Evolutionary conservation across 2,888 invertebrate genomes (phyloP), one percentile per base, ranked within the genome.

Genomic region (Tipula lateralis): DNA sequence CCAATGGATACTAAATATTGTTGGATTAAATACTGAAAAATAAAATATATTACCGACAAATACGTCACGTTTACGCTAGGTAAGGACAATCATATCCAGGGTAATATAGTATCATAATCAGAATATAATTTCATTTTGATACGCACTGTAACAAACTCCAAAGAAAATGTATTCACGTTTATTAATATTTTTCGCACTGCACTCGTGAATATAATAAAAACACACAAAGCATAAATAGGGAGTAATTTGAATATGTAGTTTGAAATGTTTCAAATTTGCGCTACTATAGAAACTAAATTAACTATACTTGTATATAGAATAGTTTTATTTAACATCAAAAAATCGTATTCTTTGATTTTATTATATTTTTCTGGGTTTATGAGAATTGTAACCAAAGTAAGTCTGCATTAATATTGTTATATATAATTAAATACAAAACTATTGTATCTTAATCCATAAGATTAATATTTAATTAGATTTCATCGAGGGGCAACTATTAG

Each of bases 251-350:
- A 66, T 66, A 39, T 32, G 32, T 39, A 66, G 24, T 66, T 66
- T 66, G 66, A 66, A 66, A n/a, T 66, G 66, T 66, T 66, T 66
- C 66, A 66, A 66, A 66, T 66, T 66, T 66, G 66, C 66, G 66
- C 24, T 66, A 66, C 66, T 66, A 66, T 66, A 66, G 66, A 66
- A 66, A 66, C 66, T 66, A 24, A 66, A 66, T 66, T 24, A 66
- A 66, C 66, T 66, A 44, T n/a, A 44, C 3, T 36, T 44, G 16
- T 44, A 5, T 4, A 44, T 4, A 19, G 44, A 44, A 44, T 66
- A 66, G 7, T 66, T 24, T 24, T 19, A 50, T 50, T 12, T 24
- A 44, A 44, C n/a, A n/a, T n/a, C 44, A 16, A 44, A 44, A 44
- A 16, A 16, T 44, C 1, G 24, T 24, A 24, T 50, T 50, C 50